phyloP scores from a whole-genome alignment of 2,113 vertebrate species.

The Myrmecophaga tridactyla region DNA sequence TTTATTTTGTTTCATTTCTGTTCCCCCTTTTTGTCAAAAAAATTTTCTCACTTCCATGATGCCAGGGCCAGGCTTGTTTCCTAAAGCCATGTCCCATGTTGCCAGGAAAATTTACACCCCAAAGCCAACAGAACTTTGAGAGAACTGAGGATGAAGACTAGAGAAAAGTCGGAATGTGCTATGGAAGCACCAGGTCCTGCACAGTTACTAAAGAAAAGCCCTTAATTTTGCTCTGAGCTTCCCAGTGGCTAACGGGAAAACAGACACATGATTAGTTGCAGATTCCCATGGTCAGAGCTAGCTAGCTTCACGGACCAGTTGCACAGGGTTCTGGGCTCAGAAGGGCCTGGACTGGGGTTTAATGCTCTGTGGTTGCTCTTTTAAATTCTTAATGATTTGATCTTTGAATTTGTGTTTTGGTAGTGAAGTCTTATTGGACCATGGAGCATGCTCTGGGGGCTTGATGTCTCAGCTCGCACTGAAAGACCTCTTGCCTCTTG shows the following conservation, averaged over 20 bases:
- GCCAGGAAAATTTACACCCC: no score
- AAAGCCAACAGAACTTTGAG: not conserved
- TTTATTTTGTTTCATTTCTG: no score
- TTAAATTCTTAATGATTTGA: not conserved
- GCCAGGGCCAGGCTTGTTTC: no score
- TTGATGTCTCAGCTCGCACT: not conserved
- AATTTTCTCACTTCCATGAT: no score
- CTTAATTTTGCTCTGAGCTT: not conserved
- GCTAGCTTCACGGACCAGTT: not conserved
- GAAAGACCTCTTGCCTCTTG: not conserved
- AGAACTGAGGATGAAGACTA: not conserved
- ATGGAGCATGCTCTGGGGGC: not conserved
- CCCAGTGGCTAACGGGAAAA: not conserved
- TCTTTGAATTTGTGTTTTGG: not conserved
- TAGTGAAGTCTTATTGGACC: not conserved
- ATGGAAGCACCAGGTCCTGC: not conserved
- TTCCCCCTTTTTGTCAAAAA: no score
- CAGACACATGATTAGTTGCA: not conserved
- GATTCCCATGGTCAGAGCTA: not conserved
- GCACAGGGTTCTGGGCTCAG: not conserved
- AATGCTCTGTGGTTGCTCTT: not conserved
- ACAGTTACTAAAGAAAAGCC: not conserved
- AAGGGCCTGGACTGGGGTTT: not conserved
- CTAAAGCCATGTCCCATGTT: no score
- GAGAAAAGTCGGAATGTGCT: not conserved